Evolutionary conservation across 2,888 invertebrate genomes (phyloP), one percentile per base, ranked within the genome.

Genomic region (Xylocampa areola): DNA sequence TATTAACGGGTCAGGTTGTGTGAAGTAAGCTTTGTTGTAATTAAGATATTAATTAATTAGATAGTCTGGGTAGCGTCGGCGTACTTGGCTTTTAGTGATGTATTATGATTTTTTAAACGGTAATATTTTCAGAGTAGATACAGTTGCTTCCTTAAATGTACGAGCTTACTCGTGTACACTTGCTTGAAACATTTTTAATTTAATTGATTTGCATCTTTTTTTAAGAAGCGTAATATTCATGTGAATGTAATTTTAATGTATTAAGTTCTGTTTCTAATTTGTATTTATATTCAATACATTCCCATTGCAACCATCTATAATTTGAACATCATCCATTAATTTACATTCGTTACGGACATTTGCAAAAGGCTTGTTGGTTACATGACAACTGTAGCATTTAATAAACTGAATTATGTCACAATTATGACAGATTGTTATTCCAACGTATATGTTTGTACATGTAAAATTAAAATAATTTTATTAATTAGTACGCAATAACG

Each of bases 391-490:
- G 27, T 47, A 41, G 37, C 30, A 52, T 60, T 58, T 53, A 58
- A 47, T 61, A 63, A 67, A 57, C 64, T 58, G 37, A 72, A n/a
- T 73, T 73, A 75, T 44, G 60, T 65, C 63, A 50, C 37, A 76
- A 68, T 65, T 64, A 61, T 79, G 79, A 79, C 76, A 76, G 76
- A 79, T 79, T 80, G 75, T 73, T 76, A 76, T 73, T 72, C 67
- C 73, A 44, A 13, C 21, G 23, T 58, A 6, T 23, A 72, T 73
- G 63, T 75, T 77, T 73, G 66, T 54, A 65, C 65, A 76, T 73
- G 76, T 76, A 67, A 80, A 82, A 83, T 86, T 81, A 73, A 85
- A 85, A 84, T 86, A 83, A 87, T 86, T 83, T 79, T 74, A 86
- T 85, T 86, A 87, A 87, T 87, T 85, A 82, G 77, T 77, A 74